Evolutionary conservation across 2,888 invertebrate genomes (phyloP).

Genomic region (Ornithoptera priamus): DNA sequence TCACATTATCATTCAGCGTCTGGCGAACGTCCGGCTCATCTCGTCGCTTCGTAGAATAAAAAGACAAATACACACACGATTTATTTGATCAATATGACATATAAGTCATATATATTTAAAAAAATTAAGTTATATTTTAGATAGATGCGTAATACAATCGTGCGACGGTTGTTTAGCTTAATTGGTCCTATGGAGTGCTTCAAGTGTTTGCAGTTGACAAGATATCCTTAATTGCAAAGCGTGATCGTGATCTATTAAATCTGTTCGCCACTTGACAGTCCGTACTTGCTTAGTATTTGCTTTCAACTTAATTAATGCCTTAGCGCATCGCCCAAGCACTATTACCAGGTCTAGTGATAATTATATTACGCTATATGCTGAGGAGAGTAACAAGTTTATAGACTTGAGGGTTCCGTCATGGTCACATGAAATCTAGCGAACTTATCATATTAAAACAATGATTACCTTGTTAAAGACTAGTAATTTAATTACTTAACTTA

Average conservation of each 20-base stretch:
- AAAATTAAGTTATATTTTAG: neutral
- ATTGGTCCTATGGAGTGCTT: slow-evolving; percentile 25
- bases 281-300: slow-evolving; percentile 54
- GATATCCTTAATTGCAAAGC: slow-evolving; percentile 59
- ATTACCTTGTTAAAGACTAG: too few species aligned
- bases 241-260: slow-evolving; percentile 67
- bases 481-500: too few species aligned
- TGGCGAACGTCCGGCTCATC: too few species aligned
- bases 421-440: too few species aligned
- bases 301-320: slow-evolving; percentile 67
- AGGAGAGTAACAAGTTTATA: too few species aligned
- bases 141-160: neutral
- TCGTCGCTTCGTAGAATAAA: too few species aligned
- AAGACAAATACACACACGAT: too few species aligned
- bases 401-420: too few species aligned
- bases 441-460: too few species aligned
- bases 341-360: neutral
- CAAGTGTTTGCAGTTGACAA: slow-evolving; percentile 54
- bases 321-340: slow-evolving; percentile 36
- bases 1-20: too few species aligned
- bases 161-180: slow-evolving; percentile 11
- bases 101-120: too few species aligned
- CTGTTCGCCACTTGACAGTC: slow-evolving; percentile 63
- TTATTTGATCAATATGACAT: too few species aligned
- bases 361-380: neutral